Base-by-base conservation (phyloP, 2,113 vertebrate species). In the Meles meles region DNA sequence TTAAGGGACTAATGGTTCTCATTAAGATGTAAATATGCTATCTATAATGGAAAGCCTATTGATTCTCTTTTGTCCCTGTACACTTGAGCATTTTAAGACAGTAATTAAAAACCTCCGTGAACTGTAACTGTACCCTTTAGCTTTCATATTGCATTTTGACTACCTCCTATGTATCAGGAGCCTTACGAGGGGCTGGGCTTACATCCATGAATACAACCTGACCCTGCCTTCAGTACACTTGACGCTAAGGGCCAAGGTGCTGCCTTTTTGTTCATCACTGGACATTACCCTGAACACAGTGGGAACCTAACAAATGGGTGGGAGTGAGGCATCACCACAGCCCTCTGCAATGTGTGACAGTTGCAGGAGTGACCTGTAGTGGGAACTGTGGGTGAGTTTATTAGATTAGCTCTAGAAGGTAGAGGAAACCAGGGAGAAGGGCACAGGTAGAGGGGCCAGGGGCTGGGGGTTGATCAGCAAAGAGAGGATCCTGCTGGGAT, bases 21-120 rank as follows among this genome's bases (percentile, higher is more conserved):
- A 96, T 96, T 94, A 96, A 92, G 49, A 79, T 92, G 61, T 47
- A 95, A 93, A 96, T 98, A 65, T 89, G 93, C 93, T 71, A 92
- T 94, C 86, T 92, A 89, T 42, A 71, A 67, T 82, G 72, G 79
- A 98, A 96, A 96, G 80, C 42, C 37, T 92, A 93, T 94, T 96
- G 97, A 96, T 98, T 98, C 44, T 92, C 10, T 93, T 94, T 92
- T 87, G 72, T 27, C 13, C 52, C 31, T 94, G 65, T 81, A 59
- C 39, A 67, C 31, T 80, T 82, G 92, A 90, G 59, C 79, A 76
- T 95, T 89, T 96, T 84, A 96, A 96, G 74, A 76, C 31, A 93
- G 63, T 63, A 87, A 96, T 93, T 49, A 94, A 93, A 94, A 88
- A 49, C 11, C 37, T 77, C 34, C 34, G n/a, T 76, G 86, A 93